Percentiles rank a stretch among this genome's conserved stretches.
Evolutionary conservation across 2,888 invertebrate species (phyloP).

Genomic region (Disparrhopalites patrizii): DNA sequence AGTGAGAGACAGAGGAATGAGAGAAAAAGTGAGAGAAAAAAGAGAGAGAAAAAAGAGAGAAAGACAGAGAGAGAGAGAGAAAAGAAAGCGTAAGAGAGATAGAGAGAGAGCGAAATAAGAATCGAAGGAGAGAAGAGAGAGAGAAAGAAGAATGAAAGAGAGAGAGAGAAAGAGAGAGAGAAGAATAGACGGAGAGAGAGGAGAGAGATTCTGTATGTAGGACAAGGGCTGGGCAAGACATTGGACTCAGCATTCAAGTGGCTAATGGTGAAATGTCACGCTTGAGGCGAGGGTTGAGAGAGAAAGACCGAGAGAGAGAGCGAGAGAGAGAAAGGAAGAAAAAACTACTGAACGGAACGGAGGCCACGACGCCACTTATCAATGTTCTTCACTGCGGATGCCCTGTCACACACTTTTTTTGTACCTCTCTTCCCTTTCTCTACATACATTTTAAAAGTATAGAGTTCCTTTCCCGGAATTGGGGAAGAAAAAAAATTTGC

Average conservation of each 20-base stretch:
- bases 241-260: constrained; percentile 20
- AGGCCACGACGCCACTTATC: constrained; percentile 33
- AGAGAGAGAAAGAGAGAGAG: background rate
- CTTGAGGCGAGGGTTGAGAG: constrained; percentile 24
- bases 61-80: no score
- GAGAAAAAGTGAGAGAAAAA: no score
- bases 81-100: no score
- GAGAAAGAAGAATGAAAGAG: background rate
- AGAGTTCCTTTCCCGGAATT: background rate
- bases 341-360: constrained; percentile 37
- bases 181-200: background rate
- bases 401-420: constrained; percentile 32
- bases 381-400: constrained; percentile 27
- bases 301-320: no score
- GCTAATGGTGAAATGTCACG: constrained; percentile 45
- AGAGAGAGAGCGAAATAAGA: background rate
- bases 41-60: no score
- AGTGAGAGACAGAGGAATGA: no score
- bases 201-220: background rate
- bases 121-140: background rate
- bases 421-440: background rate
- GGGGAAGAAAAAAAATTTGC: constrained; percentile 37
- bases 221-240: background rate
- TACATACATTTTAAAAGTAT: background rate
- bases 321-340: no score